phyloP scores from a whole-genome alignment of 1,140 invertebrate species.

The Sweltsa coloradensis region DNA sequence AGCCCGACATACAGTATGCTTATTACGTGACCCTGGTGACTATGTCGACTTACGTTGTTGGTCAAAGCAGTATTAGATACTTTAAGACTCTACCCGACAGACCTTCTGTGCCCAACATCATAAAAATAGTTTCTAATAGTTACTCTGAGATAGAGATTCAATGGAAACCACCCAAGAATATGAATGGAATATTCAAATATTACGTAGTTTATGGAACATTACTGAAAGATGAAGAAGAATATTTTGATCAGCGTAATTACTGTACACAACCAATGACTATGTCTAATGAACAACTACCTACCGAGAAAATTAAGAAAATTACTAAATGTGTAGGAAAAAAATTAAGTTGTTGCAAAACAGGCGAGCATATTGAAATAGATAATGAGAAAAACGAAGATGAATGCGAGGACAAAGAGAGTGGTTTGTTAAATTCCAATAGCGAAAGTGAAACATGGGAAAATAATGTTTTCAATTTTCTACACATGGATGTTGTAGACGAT shows the following conservation, averaged over 20 bases:
- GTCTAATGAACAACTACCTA: too few relatives aligned
- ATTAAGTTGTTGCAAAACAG: too few relatives aligned
- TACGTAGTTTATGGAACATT: constrained; percentile 40
- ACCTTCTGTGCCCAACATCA: constrained; percentile 39
- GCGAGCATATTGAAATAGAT: too few relatives aligned
- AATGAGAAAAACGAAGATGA: too few relatives aligned
- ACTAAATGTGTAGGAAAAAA: too few relatives aligned
- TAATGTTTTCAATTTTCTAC: too few relatives aligned
- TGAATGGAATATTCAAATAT: constrained; percentile 50
- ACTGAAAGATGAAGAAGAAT: constrained; percentile 28
- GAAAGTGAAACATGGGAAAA: too few relatives aligned
- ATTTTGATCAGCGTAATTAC: constrained; percentile 40
- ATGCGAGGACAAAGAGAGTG: too few relatives aligned
- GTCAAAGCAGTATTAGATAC: constrained; percentile 39
- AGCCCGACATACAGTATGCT: constrained; percentile 52
- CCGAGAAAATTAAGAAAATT: too few relatives aligned
- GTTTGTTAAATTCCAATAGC: too few relatives aligned
- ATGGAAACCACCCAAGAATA: constrained; percentile 46
- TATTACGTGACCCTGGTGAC: constrained; percentile 46
- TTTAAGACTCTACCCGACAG: constrained; percentile 45
- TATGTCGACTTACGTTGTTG: constrained; percentile 25
- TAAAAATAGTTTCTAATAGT: constrained; percentile 29
- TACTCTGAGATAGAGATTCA: constrained; percentile 35
- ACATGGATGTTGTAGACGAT: too few relatives aligned
- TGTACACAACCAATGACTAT: constrained; percentile 32